phyloP scores from a whole-genome alignment of 2,797 vertebrate genomes.

The Gobionotothen gibberifrons region DNA sequence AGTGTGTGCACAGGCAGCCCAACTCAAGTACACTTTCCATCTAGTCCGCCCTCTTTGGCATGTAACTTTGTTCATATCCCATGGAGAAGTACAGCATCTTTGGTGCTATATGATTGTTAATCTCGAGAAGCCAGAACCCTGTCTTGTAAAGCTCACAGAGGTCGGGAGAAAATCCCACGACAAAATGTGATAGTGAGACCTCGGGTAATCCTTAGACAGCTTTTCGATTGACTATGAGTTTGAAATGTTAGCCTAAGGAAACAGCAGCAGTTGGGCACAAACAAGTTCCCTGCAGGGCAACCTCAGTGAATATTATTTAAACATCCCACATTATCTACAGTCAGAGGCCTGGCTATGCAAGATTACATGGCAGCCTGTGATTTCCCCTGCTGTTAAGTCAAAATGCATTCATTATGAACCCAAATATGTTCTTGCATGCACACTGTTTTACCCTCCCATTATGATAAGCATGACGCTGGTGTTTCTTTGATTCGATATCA shows the following conservation, averaged over 20 bases:
- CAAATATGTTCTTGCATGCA: background rate
- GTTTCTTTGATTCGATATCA: background rate
- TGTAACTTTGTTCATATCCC: constrained; percentile 34
- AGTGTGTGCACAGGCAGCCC: constrained; percentile 36
- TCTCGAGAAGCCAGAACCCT: constrained; percentile 25
- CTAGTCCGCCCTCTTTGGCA: constrained; percentile 45
- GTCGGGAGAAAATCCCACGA: constrained; percentile 43
- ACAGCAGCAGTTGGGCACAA: background rate
- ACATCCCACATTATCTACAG: background rate
- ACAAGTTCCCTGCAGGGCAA: constrained; percentile 15
- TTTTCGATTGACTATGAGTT: constrained; percentile 27
- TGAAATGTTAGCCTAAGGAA: constrained; percentile 39
- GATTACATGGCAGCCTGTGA: background rate
- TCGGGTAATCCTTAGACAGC: constrained; percentile 30
- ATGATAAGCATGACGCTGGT: constrained; percentile 3
- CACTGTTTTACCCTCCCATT: background rate
- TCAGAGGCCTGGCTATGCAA: background rate
- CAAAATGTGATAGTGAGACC: constrained; percentile 32
- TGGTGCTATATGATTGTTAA: constrained; percentile 30
- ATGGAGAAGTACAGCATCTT: constrained; percentile 32
- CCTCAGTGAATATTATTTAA: constrained; percentile 19
- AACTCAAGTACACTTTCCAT: constrained; percentile 41
- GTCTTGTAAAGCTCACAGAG: constrained; percentile 13
- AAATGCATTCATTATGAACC: constrained; percentile 22
- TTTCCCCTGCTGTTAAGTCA: constrained; percentile 13